These are phyloP conservation scores for Drosophila austrosaltans DNA, from an alignment of 2,888 invertebrate species.

Conservation along the genomic window DNA sequence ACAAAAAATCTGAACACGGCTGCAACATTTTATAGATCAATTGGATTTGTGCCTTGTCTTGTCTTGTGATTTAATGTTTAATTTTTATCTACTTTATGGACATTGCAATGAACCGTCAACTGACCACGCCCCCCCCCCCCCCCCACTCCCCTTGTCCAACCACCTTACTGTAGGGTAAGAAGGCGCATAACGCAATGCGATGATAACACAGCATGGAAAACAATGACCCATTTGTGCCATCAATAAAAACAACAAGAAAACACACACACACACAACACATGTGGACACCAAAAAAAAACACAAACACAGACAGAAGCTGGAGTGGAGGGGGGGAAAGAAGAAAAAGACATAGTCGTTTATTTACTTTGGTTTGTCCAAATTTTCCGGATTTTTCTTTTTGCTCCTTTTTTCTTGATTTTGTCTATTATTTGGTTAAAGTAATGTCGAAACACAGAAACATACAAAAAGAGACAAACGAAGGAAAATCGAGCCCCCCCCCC, in stretches of 20 bases:
- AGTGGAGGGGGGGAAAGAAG: too few species aligned
- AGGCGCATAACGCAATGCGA: background rate
- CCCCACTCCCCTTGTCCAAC: background rate
- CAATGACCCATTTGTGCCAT: slow-evolving; percentile 57
- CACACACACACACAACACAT: slow-evolving; percentile 1
- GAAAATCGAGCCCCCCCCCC: background rate
- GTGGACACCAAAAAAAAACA: too few species aligned
- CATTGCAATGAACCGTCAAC: slow-evolving; percentile 44
- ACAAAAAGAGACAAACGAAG: background rate
- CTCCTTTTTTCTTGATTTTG: slow-evolving; percentile 11
- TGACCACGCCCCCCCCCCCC: slow-evolving; percentile 7
- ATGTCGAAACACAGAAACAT: background rate
- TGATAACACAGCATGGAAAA: slow-evolving; percentile 43
- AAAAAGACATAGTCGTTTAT: slow-evolving; percentile 11
- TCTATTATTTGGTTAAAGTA: slow-evolving; percentile 19
- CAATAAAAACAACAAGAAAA: slow-evolving; percentile 55
- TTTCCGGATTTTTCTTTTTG: background rate
- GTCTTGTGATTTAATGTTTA: slow-evolving; percentile 30
- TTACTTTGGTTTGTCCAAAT: slow-evolving; percentile 29
- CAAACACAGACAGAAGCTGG: background rate
- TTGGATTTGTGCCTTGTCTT: slow-evolving; percentile 48
- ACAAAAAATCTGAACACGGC: slow-evolving; percentile 41
- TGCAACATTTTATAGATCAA: slow-evolving; percentile 53
- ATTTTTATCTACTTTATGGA: slow-evolving; percentile 39
- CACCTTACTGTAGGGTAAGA: too few species aligned